Percentiles rank a stretch among this genome's conserved stretches.
These are phyloP conservation scores for Folsomia candida DNA, from an alignment of 2,888 invertebrate species.

Conservation along the genomic window DNA sequence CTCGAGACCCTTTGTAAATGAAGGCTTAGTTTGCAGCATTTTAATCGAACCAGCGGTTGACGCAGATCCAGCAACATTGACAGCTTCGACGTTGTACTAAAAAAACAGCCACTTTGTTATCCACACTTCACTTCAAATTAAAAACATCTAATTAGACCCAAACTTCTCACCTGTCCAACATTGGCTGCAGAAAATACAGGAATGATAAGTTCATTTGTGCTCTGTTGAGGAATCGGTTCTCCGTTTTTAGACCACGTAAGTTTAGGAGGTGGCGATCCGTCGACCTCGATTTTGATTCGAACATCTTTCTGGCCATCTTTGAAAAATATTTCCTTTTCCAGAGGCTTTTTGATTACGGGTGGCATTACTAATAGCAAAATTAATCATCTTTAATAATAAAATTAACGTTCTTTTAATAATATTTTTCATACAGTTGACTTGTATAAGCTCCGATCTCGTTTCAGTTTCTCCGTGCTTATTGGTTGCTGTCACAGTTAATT, in stretches of 20 bases:
- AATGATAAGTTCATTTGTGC: not conserved
- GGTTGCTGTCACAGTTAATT: conserved; percentile 52
- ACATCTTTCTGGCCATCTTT: conserved; percentile 60
- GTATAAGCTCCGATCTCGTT: conserved; percentile 35
- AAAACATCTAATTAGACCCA: not conserved
- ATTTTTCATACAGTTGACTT: conserved; percentile 16
- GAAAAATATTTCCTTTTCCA: conserved; percentile 19
- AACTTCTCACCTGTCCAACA: conserved; percentile 16
- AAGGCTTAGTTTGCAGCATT: conserved; percentile 29
- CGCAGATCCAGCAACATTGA: conserved; percentile 79
- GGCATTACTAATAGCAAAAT: conserved; percentile 16
- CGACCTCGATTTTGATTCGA: conserved; percentile 73
- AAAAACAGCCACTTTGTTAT: too few relatives aligned
- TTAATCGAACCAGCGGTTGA: conserved; percentile 55
- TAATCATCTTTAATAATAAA: not conserved
- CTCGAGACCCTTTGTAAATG: not conserved
- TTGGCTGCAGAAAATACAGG: conserved; percentile 17
- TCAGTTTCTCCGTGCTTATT: conserved; percentile 52
- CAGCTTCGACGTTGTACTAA: conserved; percentile 72
- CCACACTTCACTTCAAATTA: too few relatives aligned
- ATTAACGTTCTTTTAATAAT: not conserved
- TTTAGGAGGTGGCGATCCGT: conserved; percentile 72
- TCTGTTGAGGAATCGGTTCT: conserved; percentile 4
- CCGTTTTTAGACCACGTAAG: conserved; percentile 64
- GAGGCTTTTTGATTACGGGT: conserved; percentile 21